Percentiles rank a stretch among this genome's conserved stretches.
Conservation (phyloP, 2,888 invertebrate genomes). For the Agrilus mali region DNA sequence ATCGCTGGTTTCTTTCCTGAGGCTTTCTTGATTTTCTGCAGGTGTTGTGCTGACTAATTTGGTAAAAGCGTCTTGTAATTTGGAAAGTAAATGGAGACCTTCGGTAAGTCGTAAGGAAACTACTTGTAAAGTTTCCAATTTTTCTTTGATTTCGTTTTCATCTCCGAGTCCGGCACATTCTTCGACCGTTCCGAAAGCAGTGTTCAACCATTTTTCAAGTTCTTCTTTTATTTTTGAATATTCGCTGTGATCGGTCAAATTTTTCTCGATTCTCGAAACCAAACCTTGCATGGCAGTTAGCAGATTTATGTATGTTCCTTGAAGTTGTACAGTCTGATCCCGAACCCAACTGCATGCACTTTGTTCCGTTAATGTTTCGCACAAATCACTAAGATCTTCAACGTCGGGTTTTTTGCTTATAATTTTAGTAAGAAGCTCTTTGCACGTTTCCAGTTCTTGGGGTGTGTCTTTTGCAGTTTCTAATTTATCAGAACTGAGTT, state of each 20-base stretch:
- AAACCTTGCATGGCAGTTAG: conserved; percentile 69
- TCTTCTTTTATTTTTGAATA: conserved; percentile 77
- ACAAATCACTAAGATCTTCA: conserved; percentile 76
- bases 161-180: conserved; percentile 75
- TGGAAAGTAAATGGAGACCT: conserved; percentile 73
- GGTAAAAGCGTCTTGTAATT: conserved; percentile 72
- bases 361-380: conserved; percentile 75
- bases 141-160: conserved; percentile 61
- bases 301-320: conserved; percentile 68
- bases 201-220: conserved; percentile 71
- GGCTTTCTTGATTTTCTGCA: conserved; percentile 63
- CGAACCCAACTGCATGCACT: conserved; percentile 76
- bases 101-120: conserved; percentile 62
- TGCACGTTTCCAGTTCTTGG: conserved; percentile 64
- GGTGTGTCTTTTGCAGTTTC: conserved; percentile 65
- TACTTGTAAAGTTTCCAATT: conserved; percentile 62
- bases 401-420: conserved; percentile 61
- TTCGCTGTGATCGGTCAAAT: conserved; percentile 81
- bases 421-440: conserved; percentile 63
- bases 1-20: conserved; percentile 63
- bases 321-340: conserved; percentile 74
- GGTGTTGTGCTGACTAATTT: conserved; percentile 74
- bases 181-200: conserved; percentile 68
- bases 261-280: conserved; percentile 79
- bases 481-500: conserved; percentile 47